These are phyloP conservation scores for Aulostomus chinensis DNA, from an alignment of 2,797 vertebrate genomes.

Conservation along the genomic window DNA sequence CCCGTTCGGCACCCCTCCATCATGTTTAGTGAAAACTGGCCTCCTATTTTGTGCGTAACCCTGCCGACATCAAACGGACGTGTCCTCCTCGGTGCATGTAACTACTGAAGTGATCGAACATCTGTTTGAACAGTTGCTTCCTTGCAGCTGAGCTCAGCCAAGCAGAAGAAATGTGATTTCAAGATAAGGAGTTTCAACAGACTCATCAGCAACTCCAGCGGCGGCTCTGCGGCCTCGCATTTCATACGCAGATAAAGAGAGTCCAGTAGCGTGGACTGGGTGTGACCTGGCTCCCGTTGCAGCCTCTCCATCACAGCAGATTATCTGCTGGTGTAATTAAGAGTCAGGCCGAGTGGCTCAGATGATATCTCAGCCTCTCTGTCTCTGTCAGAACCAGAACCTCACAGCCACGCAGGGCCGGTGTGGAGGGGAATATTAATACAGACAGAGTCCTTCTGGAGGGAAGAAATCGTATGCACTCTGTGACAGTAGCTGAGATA, in stretches of 20 bases:
- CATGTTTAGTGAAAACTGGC: too few species aligned
- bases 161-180: too few species aligned
- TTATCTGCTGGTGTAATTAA: conserved; percentile 63
- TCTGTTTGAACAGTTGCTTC: too few species aligned
- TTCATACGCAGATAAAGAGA: conserved; percentile 16
- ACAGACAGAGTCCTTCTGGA: conserved; percentile 32
- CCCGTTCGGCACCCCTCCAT: too few species aligned
- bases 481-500: conserved; percentile 30
- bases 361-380: conserved; percentile 44
- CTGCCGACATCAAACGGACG: too few species aligned
- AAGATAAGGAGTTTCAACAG: too few species aligned
- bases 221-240: not conserved
- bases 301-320: conserved; percentile 43
- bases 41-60: too few species aligned
- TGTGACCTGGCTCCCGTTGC: conserved; percentile 36
- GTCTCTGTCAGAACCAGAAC: conserved; percentile 53
- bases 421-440: conserved; percentile 66
- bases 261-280: conserved; percentile 12
- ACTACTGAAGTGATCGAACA: too few species aligned
- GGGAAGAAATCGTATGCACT: conserved; percentile 41
- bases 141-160: too few species aligned
- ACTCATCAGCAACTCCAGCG: too few species aligned
- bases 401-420: conserved; percentile 23
- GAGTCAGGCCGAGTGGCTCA: conserved; percentile 37
- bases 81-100: too few species aligned